Base-by-base conservation (phyloP, 2,888 invertebrate genomes). In the Drosophila meridiana region DNA sequence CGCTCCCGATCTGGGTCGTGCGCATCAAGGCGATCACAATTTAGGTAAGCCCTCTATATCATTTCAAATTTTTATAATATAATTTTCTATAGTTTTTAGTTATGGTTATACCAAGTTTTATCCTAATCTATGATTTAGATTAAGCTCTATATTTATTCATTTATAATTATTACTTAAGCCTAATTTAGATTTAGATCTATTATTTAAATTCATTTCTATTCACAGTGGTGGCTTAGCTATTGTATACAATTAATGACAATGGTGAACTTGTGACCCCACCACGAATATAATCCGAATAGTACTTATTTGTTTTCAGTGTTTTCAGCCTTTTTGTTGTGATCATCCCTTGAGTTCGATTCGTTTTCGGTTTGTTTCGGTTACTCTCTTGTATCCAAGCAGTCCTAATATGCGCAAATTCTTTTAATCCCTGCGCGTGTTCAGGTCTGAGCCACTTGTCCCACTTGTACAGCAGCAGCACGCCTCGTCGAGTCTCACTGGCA, bases 391-490 rank as follows among this genome's bases (percentile, higher is more conserved):
- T 42, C 36, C n/a, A 26, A 32, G 40, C 55, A 52, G 77, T 55
- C 67, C 59, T 71, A 79, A 77, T 61, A 58, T 48, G 32, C 48
- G 34, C 28, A 11, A 56, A 68, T 64, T 70, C 64, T 71, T 78
- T 86, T 89, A 69, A 69, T 66, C 66, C 74, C 28, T 38, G 57
- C 82, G 72, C 73, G 69, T 59, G 66, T 70, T 68, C 73, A 93
- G 93, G 92, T 92, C 93, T 91, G 93, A 93, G 90, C 92, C 93
- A 92, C 91, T 93, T 93, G 92, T 93, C 93, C 90, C 93, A 91
- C 92, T 92, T 92, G 85, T 93, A 92, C 93, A 92, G 87, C 93
- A 93, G 86, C 93, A 93, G 77, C 92, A 93, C 91, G 89, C 92
- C 90, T 90, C 92, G 91, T 91, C 93, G 91, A 93, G 92, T 93